Conservation (phyloP, 2,888 invertebrate genomes). For the Pogonocherus hispidulus region DNA sequence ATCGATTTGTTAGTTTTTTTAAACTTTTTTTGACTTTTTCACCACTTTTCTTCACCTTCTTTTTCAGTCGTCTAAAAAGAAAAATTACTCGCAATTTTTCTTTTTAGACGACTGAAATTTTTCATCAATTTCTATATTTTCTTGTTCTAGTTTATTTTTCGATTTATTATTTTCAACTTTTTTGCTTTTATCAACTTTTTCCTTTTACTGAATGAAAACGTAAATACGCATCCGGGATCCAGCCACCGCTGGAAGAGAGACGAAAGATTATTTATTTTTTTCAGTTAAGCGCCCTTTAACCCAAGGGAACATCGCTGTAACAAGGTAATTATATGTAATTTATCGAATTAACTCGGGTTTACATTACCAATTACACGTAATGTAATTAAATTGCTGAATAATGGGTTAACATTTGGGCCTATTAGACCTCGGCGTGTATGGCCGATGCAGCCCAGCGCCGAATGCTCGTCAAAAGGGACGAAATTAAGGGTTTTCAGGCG, state of each 20-base stretch:
- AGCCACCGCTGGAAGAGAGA: neutral
- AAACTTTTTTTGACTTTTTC: too few relatives aligned
- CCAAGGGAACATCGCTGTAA: constrained; percentile 14
- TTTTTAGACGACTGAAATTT: too few relatives aligned
- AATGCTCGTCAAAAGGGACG: constrained; percentile 25
- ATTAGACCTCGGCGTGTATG: constrained; percentile 16
- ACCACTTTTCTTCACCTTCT: too few relatives aligned
- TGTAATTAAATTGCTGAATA: constrained; percentile 27
- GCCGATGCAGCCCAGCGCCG: neutral
- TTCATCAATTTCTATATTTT: too few relatives aligned
- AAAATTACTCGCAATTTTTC: too few relatives aligned
- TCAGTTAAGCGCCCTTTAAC: constrained; percentile 27
- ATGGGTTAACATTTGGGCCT: constrained; percentile 24
- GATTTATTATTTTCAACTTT: too few relatives aligned
- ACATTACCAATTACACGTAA: constrained; percentile 31
- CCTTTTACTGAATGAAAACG: neutral
- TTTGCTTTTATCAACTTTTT: too few relatives aligned
- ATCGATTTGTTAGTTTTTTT: too few relatives aligned
- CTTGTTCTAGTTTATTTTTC: too few relatives aligned
- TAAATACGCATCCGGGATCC: neutral
- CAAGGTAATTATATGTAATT: constrained; percentile 26
- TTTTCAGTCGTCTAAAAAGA: too few relatives aligned
- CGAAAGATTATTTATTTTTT: constrained; percentile 30
- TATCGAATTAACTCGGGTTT: constrained; percentile 31
- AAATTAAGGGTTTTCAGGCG: constrained; percentile 14